phyloP scores from a whole-genome alignment of 2,888 invertebrate genomes.

The Rapana venosa region DNA sequence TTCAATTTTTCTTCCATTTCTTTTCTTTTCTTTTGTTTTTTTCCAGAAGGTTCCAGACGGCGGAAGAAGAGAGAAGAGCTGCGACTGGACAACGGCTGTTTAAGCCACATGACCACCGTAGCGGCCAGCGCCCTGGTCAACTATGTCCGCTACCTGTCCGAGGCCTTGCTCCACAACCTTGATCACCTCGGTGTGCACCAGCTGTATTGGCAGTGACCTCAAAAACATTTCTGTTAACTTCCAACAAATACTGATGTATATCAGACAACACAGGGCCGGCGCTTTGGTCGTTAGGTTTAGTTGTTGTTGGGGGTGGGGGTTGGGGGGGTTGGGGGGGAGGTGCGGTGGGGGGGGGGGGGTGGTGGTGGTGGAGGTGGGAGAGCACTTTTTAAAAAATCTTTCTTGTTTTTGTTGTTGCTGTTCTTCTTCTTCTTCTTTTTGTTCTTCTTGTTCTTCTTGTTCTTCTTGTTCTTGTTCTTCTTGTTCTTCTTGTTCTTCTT shows the following conservation, averaged over 20 bases:
- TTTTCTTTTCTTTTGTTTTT: not conserved
- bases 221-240: not conserved
- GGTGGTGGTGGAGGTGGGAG: no score
- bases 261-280: not conserved
- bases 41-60: not conserved
- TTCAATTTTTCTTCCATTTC: not conserved
- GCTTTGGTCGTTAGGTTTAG: not conserved
- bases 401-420: no score
- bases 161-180: conserved; percentile 42
- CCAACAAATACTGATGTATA: not conserved
- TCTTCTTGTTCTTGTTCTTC: no score
- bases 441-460: no score
- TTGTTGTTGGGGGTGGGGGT: not conserved
- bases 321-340: not conserved
- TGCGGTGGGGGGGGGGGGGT: not conserved
- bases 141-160: conserved; percentile 71
- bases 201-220: not conserved
- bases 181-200: not conserved
- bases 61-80: conserved; percentile 71
- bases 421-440: no score
- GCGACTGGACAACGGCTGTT: conserved; percentile 67
- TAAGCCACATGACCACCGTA: conserved; percentile 74
- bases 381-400: no score
- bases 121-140: conserved; percentile 71
- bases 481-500: no score